phyloP scores from a whole-genome alignment of 1,140 invertebrate genomes.

The Amyelois transitella region DNA sequence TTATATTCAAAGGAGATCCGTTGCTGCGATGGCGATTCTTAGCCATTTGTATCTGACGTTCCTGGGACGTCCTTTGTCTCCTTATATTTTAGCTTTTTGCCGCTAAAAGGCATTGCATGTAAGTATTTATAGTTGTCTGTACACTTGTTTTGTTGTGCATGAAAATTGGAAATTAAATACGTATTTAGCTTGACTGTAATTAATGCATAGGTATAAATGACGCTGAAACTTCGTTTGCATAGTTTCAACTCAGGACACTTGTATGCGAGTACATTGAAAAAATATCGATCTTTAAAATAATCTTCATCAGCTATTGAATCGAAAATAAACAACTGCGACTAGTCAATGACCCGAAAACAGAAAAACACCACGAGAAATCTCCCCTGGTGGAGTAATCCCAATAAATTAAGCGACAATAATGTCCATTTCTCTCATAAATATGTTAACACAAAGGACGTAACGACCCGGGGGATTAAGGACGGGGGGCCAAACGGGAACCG shows the following conservation, averaged over 20 bases:
- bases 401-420: conserved; percentile 33
- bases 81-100: conserved; percentile 8
- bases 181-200: neutral
- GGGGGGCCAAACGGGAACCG: conserved; percentile 15
- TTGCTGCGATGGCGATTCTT: conserved; percentile 32
- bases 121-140: conserved; percentile 33
- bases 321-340: neutral
- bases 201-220: neutral
- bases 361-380: neutral
- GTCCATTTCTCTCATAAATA: conserved; percentile 30
- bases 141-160: conserved; percentile 2
- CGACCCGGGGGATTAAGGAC: conserved; percentile 12
- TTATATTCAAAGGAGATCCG: conserved; percentile 24
- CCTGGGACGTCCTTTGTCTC: conserved; percentile 43
- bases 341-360: conserved; percentile 6
- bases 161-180: neutral
- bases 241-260: no score
- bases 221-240: no score
- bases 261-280: no score
- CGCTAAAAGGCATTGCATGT: conserved; percentile 34
- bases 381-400: neutral
- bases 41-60: conserved; percentile 55
- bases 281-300: no score
- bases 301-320: no score
- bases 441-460: conserved; percentile 40